Evolutionary conservation across 2,113 vertebrate species (phyloP).

Genomic region (Cichladusa arquata): DNA sequence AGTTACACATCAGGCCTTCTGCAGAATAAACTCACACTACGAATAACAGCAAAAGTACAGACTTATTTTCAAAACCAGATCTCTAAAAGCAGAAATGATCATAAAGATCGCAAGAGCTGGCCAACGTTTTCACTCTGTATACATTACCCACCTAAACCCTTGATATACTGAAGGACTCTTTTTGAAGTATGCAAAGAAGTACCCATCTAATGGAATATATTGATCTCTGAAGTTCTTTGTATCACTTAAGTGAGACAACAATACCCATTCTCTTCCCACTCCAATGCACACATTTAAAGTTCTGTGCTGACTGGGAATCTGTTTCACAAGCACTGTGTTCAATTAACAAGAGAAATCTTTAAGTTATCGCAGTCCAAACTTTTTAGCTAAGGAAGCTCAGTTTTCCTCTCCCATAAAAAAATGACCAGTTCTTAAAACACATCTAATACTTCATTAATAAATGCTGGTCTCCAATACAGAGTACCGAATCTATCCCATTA

Average conservation of each 20-base stretch:
- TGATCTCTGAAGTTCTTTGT: background rate
- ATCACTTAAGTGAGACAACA: background rate
- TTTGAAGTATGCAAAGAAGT: background rate
- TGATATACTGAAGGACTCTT: background rate
- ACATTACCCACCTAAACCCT: background rate
- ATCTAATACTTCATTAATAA: background rate
- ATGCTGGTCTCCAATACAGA: background rate
- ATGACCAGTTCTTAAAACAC: background rate
- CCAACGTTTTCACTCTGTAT: background rate
- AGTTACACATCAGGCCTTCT: background rate
- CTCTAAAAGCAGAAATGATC: background rate
- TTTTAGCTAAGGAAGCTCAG: background rate
- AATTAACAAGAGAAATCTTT: background rate
- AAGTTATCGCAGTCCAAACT: background rate
- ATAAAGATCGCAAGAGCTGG: background rate
- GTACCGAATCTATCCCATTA: background rate
- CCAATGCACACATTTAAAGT: background rate
- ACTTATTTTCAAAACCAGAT: background rate
- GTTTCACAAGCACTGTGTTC: background rate
- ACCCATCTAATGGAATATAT: background rate
- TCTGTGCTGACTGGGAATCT: background rate
- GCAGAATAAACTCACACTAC: background rate
- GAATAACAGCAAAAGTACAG: background rate
- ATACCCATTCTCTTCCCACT: background rate
- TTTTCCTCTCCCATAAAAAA: background rate